A percentile compares a stretch with the other conserved stretches of the same genome.
Conservation (phyloP, 2,797 vertebrate genomes). For the Pantherophis vulpinus region DNA sequence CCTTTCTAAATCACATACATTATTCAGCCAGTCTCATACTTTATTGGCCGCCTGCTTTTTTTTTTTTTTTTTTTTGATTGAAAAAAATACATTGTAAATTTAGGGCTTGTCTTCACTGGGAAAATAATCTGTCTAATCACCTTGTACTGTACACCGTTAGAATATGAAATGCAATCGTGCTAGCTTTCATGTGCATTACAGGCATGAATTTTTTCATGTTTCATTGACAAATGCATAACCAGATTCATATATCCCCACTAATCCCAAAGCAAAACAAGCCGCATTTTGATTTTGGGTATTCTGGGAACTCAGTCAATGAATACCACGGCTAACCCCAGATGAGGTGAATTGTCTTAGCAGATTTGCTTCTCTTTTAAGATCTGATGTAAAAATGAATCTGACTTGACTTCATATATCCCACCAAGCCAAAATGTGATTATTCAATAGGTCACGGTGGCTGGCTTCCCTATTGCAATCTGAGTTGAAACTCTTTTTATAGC, state of each 20-base stretch:
- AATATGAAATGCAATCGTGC: background rate
- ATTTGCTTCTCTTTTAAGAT: background rate
- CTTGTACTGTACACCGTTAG: background rate
- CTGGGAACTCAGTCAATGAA: background rate
- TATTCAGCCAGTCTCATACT: background rate
- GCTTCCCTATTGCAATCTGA: background rate
- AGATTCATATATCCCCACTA: background rate
- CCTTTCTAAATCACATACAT: background rate
- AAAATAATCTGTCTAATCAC: background rate
- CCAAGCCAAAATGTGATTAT: background rate
- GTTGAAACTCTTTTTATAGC: background rate
- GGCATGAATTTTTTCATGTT: background rate
- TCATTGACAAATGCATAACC: background rate
- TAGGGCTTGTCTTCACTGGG: background rate
- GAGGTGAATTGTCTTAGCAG: background rate
- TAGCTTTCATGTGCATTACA: background rate
- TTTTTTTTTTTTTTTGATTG: background rate
- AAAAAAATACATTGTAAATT: background rate
- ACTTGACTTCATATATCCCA: background rate
- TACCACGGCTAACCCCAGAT: background rate
- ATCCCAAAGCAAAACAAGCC: background rate
- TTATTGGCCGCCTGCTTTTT: background rate
- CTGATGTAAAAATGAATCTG: background rate
- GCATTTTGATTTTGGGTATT: background rate
- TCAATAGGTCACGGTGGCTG: background rate